Percentiles rank a stretch among this genome's conserved stretches.
phyloP scores from a whole-genome alignment of 1,140 invertebrate genomes.

The Zaprionus kolodkinae region DNA sequence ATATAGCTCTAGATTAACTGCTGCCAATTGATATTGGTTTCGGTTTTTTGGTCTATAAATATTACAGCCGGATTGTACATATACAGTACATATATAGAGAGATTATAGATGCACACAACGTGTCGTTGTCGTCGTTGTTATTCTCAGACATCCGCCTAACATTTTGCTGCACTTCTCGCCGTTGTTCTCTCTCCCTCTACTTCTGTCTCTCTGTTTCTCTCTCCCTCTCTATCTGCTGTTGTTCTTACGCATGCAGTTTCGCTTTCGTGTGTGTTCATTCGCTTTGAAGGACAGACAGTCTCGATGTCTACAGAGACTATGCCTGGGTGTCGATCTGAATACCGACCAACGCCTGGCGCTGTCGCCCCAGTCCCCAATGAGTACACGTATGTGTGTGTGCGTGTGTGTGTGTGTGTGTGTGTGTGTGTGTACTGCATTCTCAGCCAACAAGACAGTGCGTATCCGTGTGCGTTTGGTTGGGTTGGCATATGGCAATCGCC shows the following conservation, averaged over 20 bases:
- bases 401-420: constrained; percentile 19
- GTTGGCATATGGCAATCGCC: constrained; percentile 16
- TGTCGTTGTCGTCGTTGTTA: constrained; percentile 50
- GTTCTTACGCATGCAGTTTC: constrained; percentile 75
- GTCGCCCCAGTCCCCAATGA: constrained; percentile 23
- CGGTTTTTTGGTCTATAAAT: constrained; percentile 65
- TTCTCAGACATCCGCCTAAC: constrained; percentile 75
- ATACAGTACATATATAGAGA: constrained; percentile 30
- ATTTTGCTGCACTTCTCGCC: constrained; percentile 59
- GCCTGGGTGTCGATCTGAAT: constrained; percentile 79
- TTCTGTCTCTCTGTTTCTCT: neutral
- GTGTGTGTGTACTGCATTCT: constrained; percentile 1
- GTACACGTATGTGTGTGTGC: constrained; percentile 23
- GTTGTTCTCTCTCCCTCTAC: constrained; percentile 15
- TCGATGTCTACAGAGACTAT: constrained; percentile 44
- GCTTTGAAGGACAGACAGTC: constrained; percentile 73
- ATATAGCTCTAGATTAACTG: neutral
- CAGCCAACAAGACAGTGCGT: constrained; percentile 6
- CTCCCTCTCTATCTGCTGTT: constrained; percentile 27
- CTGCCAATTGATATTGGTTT: constrained; percentile 21
- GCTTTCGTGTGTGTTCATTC: constrained; percentile 73
- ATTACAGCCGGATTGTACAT: constrained; percentile 33
- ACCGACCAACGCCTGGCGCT: constrained; percentile 57
- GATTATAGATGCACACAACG: constrained; percentile 71
- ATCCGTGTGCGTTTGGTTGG: constrained; percentile 22